Conservation (phyloP, 2,888 invertebrate species). For the Andrena praecox region DNA sequence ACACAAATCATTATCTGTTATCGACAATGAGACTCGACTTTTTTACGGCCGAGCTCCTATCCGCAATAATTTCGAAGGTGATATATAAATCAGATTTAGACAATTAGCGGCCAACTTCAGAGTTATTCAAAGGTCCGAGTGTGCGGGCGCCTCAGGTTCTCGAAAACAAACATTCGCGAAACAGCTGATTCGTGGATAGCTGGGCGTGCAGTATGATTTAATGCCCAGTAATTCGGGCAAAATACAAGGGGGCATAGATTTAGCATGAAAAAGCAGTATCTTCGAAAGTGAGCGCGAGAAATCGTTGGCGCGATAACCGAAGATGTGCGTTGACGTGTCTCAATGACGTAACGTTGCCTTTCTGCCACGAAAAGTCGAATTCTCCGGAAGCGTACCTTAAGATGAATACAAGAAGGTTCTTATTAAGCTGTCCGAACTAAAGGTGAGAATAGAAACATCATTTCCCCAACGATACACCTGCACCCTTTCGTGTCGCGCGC, state of each 20-base stretch:
- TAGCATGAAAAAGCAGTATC: conserved; percentile 17
- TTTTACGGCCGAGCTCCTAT: background rate
- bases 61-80: background rate
- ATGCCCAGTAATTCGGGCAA: background rate
- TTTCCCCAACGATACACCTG: background rate
- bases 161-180: conserved; percentile 23
- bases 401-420: conserved; percentile 38
- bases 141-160: conserved; percentile 6
- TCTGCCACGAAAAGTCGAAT: conserved; percentile 45
- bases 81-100: conserved; percentile 13
- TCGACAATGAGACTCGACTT: background rate
- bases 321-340: conserved; percentile 78
- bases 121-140: conserved; percentile 26
- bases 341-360: conserved; percentile 75
- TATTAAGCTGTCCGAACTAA: conserved; percentile 36
- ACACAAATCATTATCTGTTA: background rate
- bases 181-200: conserved; percentile 51
- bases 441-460: conserved; percentile 26
- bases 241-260: background rate
- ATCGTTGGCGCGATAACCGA: conserved; percentile 43
- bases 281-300: conserved; percentile 17
- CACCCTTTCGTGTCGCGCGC: background rate
- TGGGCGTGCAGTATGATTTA: conserved; percentile 5
- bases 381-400: conserved; percentile 27
- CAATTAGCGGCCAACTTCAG: conserved; percentile 27